These are phyloP conservation scores for Guaruba guarouba DNA, from an alignment of 2,113 vertebrate genomes.

Conservation along the genomic window DNA sequence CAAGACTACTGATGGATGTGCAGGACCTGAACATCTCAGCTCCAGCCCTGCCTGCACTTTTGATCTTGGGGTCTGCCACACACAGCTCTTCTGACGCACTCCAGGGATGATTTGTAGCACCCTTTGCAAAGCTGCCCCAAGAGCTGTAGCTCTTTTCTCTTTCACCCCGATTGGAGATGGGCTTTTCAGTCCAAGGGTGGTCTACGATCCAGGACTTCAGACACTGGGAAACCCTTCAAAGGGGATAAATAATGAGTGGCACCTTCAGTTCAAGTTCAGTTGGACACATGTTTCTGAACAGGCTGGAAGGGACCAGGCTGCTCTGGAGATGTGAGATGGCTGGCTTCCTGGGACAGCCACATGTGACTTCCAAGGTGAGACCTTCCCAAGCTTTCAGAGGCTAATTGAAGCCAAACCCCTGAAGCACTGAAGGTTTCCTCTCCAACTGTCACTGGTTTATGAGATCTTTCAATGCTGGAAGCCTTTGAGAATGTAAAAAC, in stretches of 20 bases:
- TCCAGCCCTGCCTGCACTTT: neutral
- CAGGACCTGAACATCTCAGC: neutral
- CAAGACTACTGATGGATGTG: neutral
- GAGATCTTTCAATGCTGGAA: neutral
- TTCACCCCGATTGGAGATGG: neutral
- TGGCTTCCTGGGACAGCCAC: neutral
- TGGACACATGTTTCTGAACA: rapidly evolving
- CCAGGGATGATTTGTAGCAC: neutral
- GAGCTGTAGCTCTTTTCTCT: neutral
- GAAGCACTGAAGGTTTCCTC: neutral
- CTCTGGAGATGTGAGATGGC: neutral
- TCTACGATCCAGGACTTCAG: neutral
- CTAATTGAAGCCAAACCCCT: neutral
- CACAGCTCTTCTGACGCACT: neutral
- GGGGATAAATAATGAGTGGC: neutral
- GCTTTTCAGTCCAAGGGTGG: neutral
- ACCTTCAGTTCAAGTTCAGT: neutral
- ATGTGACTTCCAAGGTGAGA: neutral
- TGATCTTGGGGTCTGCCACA: neutral
- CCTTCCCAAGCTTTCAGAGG: neutral
- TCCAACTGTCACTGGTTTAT: neutral
- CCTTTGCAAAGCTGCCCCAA: neutral
- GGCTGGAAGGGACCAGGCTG: neutral
- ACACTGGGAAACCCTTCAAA: neutral
- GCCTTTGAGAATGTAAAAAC: neutral